Conservation (phyloP, 1,140 invertebrate genomes). For the Calosoma granatense region DNA sequence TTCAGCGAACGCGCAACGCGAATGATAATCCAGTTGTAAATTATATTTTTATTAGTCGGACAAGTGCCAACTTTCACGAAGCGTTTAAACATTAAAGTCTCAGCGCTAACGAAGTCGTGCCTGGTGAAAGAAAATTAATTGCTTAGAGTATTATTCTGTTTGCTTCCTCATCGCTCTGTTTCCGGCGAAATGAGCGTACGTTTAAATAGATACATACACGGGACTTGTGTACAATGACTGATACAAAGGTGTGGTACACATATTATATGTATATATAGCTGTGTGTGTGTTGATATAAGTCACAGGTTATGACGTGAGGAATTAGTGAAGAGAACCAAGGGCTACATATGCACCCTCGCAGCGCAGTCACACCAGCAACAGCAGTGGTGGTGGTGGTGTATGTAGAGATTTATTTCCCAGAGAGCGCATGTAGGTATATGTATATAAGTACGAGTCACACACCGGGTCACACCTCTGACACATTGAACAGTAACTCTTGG, state of each 20-base stretch:
- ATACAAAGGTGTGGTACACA: no score
- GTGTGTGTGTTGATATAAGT: neutral
- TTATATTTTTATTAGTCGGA: neutral
- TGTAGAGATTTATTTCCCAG: neutral
- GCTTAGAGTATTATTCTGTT: no score
- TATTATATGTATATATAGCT: no score
- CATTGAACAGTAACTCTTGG: neutral
- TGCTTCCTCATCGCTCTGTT: no score
- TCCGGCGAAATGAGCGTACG: no score
- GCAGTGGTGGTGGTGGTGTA: neutral
- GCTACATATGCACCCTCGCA: neutral
- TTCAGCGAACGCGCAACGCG: neutral
- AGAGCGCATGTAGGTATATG: neutral
- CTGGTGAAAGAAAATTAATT: no score
- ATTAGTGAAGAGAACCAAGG: neutral
- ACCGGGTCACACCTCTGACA: slow-evolving; percentile 2
- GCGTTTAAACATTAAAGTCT: no score
- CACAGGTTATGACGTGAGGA: neutral
- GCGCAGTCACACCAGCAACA: no score
- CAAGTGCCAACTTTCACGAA: neutral
- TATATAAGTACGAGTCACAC: neutral
- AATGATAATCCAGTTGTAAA: neutral
- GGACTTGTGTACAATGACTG: no score
- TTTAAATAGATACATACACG: no score
- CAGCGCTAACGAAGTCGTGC: no score